phyloP scores from a whole-genome alignment of 2,797 vertebrate species.

The Coccyzus lansbergi region DNA sequence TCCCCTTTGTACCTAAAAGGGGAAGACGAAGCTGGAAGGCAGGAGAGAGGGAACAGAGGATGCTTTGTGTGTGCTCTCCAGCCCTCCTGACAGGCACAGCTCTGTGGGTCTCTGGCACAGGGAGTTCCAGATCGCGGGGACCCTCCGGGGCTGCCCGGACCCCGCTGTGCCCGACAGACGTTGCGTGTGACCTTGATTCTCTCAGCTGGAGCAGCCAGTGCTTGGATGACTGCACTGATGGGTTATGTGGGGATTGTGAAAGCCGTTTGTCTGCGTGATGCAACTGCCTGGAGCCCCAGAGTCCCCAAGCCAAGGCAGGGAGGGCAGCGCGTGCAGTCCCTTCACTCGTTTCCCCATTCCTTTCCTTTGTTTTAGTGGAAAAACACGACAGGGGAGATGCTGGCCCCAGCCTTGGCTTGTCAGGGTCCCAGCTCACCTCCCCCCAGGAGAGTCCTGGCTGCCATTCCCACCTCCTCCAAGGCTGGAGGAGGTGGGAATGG shows the following conservation, averaged over 20 bases:
- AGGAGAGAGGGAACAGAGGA: accelerated
- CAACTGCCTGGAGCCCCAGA: not conserved
- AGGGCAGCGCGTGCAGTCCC: not conserved
- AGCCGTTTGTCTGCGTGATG: not conserved
- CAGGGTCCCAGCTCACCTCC: not conserved
- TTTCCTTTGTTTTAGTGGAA: not conserved
- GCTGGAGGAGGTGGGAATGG: no score
- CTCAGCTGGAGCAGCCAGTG: not conserved
- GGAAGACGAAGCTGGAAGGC: not conserved
- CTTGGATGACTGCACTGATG: not conserved
- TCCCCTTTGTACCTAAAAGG: not conserved
- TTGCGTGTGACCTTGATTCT: constrained; percentile 36
- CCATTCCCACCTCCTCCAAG: no score
- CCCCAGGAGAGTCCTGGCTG: no score
- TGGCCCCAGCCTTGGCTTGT: accelerated
- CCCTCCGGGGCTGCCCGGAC: not conserved
- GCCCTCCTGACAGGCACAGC: accelerated
- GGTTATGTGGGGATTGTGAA: constrained; percentile 60
- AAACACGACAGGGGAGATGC: not conserved
- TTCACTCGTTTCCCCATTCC: not conserved
- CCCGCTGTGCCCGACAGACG: not conserved
- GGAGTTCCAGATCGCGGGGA: accelerated
- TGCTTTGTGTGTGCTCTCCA: not conserved
- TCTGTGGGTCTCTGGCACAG: accelerated
- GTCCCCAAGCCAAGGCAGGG: not conserved